phyloP scores from a whole-genome alignment of 2,113 vertebrate species.

The Neofelis nebulosa region DNA sequence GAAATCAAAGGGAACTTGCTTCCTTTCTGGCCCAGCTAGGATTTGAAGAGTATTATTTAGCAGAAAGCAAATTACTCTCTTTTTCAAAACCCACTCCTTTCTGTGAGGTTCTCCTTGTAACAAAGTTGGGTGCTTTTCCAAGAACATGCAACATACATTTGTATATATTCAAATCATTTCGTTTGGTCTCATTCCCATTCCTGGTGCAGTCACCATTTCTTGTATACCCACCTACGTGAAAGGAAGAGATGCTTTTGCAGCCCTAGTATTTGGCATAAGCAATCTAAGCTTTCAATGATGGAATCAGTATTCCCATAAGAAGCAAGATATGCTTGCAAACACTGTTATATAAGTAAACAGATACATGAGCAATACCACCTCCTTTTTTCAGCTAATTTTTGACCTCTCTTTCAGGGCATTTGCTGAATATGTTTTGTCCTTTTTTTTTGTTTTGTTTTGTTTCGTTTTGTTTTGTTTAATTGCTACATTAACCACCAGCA shows the following conservation, averaged over 20 bases:
- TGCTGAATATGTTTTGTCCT: not conserved
- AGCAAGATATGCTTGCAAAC: constrained; percentile 16
- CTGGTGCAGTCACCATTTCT: not conserved
- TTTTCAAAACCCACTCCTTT: not conserved
- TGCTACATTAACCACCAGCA: not conserved
- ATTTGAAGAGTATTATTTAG: not conserved
- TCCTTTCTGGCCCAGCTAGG: not conserved
- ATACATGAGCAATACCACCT: not conserved
- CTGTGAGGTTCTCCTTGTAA: not conserved
- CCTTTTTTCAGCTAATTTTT: not conserved
- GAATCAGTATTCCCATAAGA: not conserved
- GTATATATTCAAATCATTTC: not conserved
- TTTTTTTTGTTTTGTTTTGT: not conserved
- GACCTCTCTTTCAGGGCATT: not conserved
- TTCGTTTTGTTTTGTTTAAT: not conserved
- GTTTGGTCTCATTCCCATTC: not conserved
- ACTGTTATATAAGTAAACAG: not conserved
- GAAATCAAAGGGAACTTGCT: not conserved
- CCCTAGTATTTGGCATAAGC: not conserved
- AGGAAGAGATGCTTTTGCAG: not conserved
- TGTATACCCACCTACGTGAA: not conserved
- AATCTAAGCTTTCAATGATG: constrained; percentile 22
- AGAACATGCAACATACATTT: not conserved
- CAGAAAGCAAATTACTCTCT: not conserved
- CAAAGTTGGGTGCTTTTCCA: constrained; percentile 29